A percentile compares a stretch with the other conserved stretches of the same genome.
phyloP scores from a whole-genome alignment of 1,140 invertebrate species.

The Neotoxoptera formosana region DNA sequence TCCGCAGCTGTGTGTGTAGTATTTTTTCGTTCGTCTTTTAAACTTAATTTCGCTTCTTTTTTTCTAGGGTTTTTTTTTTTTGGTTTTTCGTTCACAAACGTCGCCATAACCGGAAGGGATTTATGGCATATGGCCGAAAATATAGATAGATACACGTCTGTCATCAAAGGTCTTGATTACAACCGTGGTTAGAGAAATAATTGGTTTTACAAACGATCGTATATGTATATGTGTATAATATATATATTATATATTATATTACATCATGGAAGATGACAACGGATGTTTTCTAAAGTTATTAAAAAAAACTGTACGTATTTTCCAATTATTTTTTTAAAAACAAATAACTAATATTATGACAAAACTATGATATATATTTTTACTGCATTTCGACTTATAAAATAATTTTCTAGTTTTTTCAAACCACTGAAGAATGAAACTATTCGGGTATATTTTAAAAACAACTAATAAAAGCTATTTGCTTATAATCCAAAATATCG shows the following conservation, averaged over 20 bases:
- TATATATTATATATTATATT: background rate
- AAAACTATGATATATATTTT: background rate
- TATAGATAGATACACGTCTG: background rate
- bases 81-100: background rate
- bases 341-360: background rate
- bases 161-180: background rate
- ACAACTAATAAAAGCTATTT: background rate
- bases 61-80: background rate
- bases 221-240: background rate
- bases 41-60: background rate
- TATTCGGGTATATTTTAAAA: background rate
- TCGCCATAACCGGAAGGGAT: background rate
- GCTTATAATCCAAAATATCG: background rate
- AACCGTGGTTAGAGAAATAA: background rate
- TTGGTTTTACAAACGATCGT: background rate
- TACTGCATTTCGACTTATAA: background rate
- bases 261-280: background rate
- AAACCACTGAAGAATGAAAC: background rate
- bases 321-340: background rate
- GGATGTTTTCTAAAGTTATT: background rate
- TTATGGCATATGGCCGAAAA: background rate
- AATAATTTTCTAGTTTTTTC: background rate
- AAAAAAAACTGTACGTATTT: background rate
- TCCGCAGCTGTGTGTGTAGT: background rate
- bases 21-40: background rate